Percentiles rank a stretch among this genome's conserved stretches.
Evolutionary conservation across 2,888 invertebrate species (phyloP).

Genomic region (Tachystola acroxantha): DNA sequence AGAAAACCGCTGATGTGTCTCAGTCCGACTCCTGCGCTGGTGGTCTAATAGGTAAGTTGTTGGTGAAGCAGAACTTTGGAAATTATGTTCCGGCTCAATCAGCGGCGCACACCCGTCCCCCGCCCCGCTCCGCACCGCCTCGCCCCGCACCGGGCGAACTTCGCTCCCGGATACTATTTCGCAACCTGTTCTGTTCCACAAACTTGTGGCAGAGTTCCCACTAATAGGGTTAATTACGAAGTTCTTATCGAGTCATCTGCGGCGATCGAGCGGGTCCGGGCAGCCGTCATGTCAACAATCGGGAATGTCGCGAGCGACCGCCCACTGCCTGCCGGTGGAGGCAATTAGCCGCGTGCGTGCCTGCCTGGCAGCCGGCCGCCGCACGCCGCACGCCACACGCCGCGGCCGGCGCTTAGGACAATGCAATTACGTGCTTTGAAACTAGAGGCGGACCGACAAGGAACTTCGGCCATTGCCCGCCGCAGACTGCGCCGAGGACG

Average conservation of each 20-base stretch:
- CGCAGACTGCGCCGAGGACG: not conserved
- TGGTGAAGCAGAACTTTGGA: no score
- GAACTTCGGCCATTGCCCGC: not conserved
- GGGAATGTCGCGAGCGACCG: constrained; percentile 9
- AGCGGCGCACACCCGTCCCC: no score
- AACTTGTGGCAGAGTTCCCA: not conserved
- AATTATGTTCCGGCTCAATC: no score
- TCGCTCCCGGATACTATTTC: no score
- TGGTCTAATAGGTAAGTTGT: no score
- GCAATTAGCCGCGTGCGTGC: constrained; percentile 18
- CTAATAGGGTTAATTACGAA: not conserved
- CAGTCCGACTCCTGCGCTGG: no score
- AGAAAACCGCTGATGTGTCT: no score
- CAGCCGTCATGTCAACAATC: constrained; percentile 7
- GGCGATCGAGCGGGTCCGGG: not conserved
- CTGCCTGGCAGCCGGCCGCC: no score
- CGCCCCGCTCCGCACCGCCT: no score
- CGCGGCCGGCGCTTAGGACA: not conserved
- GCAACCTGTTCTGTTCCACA: not conserved
- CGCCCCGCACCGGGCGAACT: no score
- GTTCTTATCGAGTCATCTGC: not conserved
- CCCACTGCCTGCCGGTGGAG: no score
- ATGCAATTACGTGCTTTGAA: constrained; percentile 3
- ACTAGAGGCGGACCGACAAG: no score
- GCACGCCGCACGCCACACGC: not conserved